Percentiles rank a stretch among this genome's conserved stretches.
phyloP scores from a whole-genome alignment of 2,888 invertebrate species.

The Macroteleia sp. region DNA sequence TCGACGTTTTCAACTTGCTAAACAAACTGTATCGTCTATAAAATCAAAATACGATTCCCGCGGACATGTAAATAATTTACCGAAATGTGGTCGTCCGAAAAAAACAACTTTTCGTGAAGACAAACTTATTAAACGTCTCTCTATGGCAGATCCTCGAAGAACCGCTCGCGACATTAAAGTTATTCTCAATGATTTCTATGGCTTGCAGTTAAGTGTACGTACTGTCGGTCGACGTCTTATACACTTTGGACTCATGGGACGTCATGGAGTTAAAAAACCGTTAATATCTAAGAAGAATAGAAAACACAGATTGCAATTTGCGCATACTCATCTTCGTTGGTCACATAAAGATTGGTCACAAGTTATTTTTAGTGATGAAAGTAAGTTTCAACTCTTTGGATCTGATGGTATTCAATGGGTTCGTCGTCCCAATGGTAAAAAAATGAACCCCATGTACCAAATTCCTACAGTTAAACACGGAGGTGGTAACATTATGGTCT shows the following conservation, averaged over 20 bases:
- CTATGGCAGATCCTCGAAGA: conserved; percentile 7
- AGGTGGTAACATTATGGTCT: conserved; percentile 3
- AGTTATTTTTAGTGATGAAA: neutral
- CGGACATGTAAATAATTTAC: neutral
- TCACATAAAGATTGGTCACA: neutral
- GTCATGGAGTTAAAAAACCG: neutral
- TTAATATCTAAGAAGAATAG: conserved; percentile 8
- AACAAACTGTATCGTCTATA: conserved; percentile 1
- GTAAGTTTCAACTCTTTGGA: conserved; percentile 4
- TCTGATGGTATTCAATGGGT: neutral
- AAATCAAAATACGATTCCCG: neutral
- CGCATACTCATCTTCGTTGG: conserved; percentile 1
- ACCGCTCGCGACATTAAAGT: neutral
- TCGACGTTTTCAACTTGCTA: conserved; percentile 3
- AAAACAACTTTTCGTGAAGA: conserved; percentile 5
- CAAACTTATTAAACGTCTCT: conserved; percentile 6
- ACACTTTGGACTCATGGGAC: conserved; percentile 1
- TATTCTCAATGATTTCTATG: neutral
- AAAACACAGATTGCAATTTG: conserved; percentile 1
- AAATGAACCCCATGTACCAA: neutral
- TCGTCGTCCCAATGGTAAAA: neutral
- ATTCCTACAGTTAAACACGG: conserved; percentile 8
- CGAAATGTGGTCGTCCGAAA: conserved; percentile 10
- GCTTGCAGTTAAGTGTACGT: neutral
- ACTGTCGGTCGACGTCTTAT: neutral